phyloP scores from a whole-genome alignment of 2,888 invertebrate species.

The Vesta saturnalis region DNA sequence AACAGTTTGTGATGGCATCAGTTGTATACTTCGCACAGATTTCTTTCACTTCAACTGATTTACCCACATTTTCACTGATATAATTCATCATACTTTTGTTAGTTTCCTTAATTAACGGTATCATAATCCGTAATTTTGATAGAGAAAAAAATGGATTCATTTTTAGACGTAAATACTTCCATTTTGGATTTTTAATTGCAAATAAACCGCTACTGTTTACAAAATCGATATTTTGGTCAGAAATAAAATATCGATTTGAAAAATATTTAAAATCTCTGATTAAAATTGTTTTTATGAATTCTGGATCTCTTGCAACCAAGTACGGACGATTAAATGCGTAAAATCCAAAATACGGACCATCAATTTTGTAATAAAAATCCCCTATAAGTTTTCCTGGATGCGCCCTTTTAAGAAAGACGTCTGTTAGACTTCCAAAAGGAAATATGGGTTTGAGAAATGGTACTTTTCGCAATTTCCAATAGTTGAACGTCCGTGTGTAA shows the following conservation, averaged over 20 bases:
- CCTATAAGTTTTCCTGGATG: constrained; percentile 55
- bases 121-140: constrained; percentile 66
- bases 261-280: constrained; percentile 64
- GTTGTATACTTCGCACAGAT: constrained; percentile 60
- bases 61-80: not conserved
- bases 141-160: constrained; percentile 66
- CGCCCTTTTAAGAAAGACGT: constrained; percentile 51
- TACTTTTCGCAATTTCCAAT: constrained; percentile 60
- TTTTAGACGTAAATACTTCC: constrained; percentile 65
- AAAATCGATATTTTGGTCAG: constrained; percentile 59
- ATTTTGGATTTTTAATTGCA: constrained; percentile 63
- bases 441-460: constrained; percentile 56
- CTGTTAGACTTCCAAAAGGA: constrained; percentile 60
- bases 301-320: constrained; percentile 61
- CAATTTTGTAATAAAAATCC: constrained; percentile 49
- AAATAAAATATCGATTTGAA: constrained; percentile 61
- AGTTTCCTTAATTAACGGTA: constrained; percentile 61
- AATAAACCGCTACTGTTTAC: constrained; percentile 60
- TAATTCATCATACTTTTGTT: constrained; percentile 34
- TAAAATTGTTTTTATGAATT: constrained; percentile 62
- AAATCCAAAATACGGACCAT: constrained; percentile 61
- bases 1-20: constrained; percentile 62
- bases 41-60: constrained; percentile 52
- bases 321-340: constrained; percentile 64
- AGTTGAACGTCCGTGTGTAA: constrained; percentile 47